These are phyloP conservation scores for Melanostigma gelatinosum DNA, from an alignment of 2,113 vertebrate genomes.

Conservation along the genomic window DNA sequence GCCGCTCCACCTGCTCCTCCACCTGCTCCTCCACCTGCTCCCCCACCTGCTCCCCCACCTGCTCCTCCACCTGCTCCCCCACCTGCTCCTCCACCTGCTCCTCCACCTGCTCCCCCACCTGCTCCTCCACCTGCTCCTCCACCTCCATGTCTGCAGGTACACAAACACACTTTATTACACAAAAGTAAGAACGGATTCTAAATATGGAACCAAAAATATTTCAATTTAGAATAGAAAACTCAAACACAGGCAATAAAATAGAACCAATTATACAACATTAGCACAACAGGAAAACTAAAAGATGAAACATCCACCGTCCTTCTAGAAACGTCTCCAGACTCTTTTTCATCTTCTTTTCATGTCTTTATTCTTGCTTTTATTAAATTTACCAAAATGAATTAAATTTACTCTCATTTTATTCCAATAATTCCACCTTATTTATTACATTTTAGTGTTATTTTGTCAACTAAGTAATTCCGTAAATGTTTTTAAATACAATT, in stretches of 20 bases:
- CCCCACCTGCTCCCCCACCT: slow-evolving; percentile 55
- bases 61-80: slow-evolving; percentile 60
- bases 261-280: neutral
- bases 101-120: slow-evolving; percentile 76
- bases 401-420: neutral
- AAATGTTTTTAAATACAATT: neutral
- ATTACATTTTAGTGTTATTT: too few relatives aligned
- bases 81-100: slow-evolving; percentile 74
- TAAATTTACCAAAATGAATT: too few relatives aligned
- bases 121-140: slow-evolving; percentile 50
- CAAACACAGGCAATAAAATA: too few relatives aligned
- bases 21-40: slow-evolving; percentile 53
- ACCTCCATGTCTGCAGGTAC: slow-evolving; percentile 42
- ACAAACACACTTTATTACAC: neutral
- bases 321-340: too few relatives aligned
- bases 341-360: too few relatives aligned
- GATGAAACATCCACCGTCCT: too few relatives aligned
- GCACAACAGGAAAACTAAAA: too few relatives aligned
- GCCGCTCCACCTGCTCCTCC: slow-evolving; percentile 74
- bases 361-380: too few relatives aligned
- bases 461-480: neutral
- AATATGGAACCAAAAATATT: too few relatives aligned
- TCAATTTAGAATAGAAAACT: too few relatives aligned
- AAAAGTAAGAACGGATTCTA: neutral
- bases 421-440: too few relatives aligned